These are phyloP conservation scores for Lottia gigantea DNA, from an alignment of 2,888 invertebrate species.

Conservation along the genomic window DNA sequence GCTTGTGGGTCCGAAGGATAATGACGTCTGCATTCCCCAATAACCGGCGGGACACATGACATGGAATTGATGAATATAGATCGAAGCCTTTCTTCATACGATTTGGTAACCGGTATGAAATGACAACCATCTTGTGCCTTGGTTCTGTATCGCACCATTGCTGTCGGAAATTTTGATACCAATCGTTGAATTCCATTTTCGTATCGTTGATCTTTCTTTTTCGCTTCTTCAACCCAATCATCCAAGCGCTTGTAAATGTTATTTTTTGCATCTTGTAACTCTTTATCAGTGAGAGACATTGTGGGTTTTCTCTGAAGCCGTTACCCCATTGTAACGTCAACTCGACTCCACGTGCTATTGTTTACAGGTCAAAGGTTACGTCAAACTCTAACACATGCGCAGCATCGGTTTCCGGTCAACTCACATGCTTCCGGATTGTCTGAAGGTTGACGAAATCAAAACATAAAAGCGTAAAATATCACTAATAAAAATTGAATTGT, in stretches of 20 bases:
- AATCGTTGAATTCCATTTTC: slow-evolving; percentile 22
- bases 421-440: background rate
- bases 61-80: background rate
- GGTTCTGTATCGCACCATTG: slow-evolving; percentile 3
- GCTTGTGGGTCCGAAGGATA: no score
- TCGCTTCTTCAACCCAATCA: slow-evolving; percentile 27
- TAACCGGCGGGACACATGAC: slow-evolving; percentile 1
- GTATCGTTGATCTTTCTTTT: slow-evolving; percentile 29
- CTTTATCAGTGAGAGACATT: slow-evolving; percentile 23
- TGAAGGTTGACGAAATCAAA: no score
- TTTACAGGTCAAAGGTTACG: slow-evolving; percentile 20
- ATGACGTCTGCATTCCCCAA: background rate
- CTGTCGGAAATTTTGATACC: background rate
- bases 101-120: background rate
- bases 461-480: no score
- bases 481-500: no score
- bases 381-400: background rate
- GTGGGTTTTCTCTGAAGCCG: no score
- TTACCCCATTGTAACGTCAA: no score
- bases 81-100: background rate
- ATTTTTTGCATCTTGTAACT: slow-evolving; percentile 18
- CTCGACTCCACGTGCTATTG: slow-evolving; percentile 14
- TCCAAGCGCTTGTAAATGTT: slow-evolving; percentile 26
- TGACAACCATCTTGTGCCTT: background rate
- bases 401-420: background rate